phyloP scores from a whole-genome alignment of 2,113 vertebrate genomes.

The Prunella himalayana region DNA sequence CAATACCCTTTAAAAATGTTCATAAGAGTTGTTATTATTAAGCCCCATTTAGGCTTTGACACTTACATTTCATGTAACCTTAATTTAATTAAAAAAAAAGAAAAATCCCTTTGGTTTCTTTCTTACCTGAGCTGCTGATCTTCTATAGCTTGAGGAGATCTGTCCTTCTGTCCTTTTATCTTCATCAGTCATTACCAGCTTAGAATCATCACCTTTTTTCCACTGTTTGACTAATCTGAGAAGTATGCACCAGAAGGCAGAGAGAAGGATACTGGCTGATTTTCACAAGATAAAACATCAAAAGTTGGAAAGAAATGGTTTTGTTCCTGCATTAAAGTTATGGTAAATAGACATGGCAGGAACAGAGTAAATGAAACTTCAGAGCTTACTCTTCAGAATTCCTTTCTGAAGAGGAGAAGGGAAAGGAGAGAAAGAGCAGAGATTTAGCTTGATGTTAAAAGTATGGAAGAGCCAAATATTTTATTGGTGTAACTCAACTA shows the following conservation, averaged over 20 bases:
- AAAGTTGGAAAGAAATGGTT: background rate
- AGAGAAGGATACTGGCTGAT: background rate
- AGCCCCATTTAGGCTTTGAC: background rate
- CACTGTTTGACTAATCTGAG: background rate
- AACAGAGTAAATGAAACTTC: background rate
- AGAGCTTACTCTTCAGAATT: background rate
- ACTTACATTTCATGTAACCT: background rate
- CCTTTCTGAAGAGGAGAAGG: background rate
- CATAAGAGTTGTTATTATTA: background rate
- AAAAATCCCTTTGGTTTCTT: background rate
- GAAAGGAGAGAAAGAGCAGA: background rate
- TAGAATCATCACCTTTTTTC: background rate
- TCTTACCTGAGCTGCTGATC: background rate
- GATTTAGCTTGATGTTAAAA: background rate
- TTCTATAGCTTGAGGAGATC: background rate
- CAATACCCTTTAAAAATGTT: background rate
- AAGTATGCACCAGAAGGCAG: background rate
- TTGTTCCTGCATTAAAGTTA: background rate
- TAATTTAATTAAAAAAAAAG: background rate
- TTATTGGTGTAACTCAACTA: background rate
- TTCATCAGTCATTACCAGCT: background rate
- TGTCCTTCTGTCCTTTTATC: background rate
- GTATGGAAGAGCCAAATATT: background rate
- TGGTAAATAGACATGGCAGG: background rate
- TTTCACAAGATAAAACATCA: background rate